These are phyloP conservation scores for Patella caerulea DNA, from an alignment of 2,888 invertebrate species.

Conservation along the genomic window DNA sequence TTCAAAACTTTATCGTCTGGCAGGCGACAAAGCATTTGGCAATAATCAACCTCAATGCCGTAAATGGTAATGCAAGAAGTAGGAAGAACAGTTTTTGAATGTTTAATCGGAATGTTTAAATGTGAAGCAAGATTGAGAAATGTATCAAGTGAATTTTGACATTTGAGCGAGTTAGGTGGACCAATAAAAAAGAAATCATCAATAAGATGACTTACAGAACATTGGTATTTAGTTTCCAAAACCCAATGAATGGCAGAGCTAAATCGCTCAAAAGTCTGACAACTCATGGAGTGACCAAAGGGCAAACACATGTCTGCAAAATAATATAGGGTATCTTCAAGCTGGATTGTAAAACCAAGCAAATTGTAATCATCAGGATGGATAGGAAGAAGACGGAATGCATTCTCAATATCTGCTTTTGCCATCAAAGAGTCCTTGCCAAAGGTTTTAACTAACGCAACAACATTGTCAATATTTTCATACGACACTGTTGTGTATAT, in stretches of 20 bases:
- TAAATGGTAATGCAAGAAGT: not conserved
- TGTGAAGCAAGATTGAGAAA: not conserved
- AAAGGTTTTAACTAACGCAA: not conserved
- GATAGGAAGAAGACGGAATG: slow-evolving; percentile 10
- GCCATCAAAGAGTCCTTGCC: not conserved
- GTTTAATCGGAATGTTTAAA: not conserved
- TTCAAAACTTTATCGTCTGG: not conserved
- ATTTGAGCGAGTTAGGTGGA: not conserved
- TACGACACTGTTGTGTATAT: slow-evolving; percentile 1
- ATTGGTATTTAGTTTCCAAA: not conserved
- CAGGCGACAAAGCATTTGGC: not conserved
- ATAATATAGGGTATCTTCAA: not conserved
- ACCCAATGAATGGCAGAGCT: slow-evolving; percentile 14
- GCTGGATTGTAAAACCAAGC: not conserved
- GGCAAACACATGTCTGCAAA: slow-evolving; percentile 14
- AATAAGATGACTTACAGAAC: not conserved
- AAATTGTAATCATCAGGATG: slow-evolving; percentile 8
- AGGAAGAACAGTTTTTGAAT: not conserved
- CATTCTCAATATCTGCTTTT: slow-evolving; percentile 13
- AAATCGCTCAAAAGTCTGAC: not conserved
- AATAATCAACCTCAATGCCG: slow-evolving; percentile 9
- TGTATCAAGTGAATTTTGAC: not conserved
- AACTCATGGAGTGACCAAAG: not conserved
- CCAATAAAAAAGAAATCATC: slow-evolving; percentile 1
- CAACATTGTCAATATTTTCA: slow-evolving; percentile 1